Evolutionary conservation across 1,140 invertebrate genomes (phyloP), one percentile per base, ranked within the genome.

Genomic region (Vanessa atalanta): DNA sequence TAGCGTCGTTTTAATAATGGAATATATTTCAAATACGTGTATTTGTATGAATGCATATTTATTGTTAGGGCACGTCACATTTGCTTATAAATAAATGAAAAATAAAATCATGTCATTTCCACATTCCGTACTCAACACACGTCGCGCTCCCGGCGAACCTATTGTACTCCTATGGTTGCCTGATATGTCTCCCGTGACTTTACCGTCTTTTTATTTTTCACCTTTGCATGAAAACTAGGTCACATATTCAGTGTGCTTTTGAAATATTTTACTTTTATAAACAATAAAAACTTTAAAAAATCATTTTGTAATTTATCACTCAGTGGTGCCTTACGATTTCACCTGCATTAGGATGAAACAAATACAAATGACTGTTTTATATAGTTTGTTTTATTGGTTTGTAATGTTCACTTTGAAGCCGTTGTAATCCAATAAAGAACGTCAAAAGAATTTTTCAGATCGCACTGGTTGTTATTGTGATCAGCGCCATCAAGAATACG

Each of bases 181-280:
- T 68, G 66, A 55, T 50, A 50, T 26, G 66, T 16, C 47, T 57
- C 31, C 55, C 50, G 65, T 57, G 53, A 60, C 16, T 69, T 15
- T 37, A 20, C 15, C 8, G 57, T 37, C 57, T 61, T 69, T 67
- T 60, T 69, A 60, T 60, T 57, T 68, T 47, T 20, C 66, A 57
- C 55, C 66, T 23, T 69, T 47, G 53, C 57, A 57, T 47, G 47
- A 12, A 60, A 66, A 66, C 20, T 23, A 15, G 65, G 65, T 66
- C 65, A 66, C 65, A 66, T 53, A 47, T 23, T 63, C 57, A 61
- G 13, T 23, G 26, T n/a, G 6, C 26, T 37, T n/a, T 61, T 13
- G 26, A 61, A 26, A 60, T 60, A 31, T 37, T 12, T 37, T 61
- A 12, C 26, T 61, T 8, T 15, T 20, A 37, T 3, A 15, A 31